Evolutionary conservation across 2,113 vertebrate genomes (phyloP), one percentile per base, ranked within the genome.

Genomic region (Festucalex cinctus): DNA sequence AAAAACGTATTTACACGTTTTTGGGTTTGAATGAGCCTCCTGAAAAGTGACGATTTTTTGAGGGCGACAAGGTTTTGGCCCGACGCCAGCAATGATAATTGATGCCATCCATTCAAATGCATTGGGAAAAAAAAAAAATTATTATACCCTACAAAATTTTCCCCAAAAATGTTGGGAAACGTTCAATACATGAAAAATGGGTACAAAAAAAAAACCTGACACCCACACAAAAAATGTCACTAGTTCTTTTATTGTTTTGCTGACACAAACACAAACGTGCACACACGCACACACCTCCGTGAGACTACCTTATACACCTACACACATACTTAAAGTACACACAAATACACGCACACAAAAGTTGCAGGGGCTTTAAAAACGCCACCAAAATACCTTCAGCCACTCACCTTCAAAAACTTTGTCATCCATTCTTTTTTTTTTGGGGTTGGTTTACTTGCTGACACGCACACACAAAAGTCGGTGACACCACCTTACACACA

Each of bases 381-480:
- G 5, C 26, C 6, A 32, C 54, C 19, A 57, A 63, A 41, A 62
- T 19, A 62, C 20, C 20, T 37, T 41, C 46, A 54, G 70, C 68
- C 63, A 73, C 58, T 60, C 36, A 12, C 32, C 69, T 81, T 85
- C 79, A 75, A 78, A 84, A 76, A 80, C 75, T 76, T 77, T 81
- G 77, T 83, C 84, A 83, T 73, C 20, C 35, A 61, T 76, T 79
- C 56, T 46, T 74, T 75, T 78, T 82, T 84, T 74, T 32, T 32
- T 32, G 28, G 59, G 77, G 72, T 85, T 79, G 80, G 72, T 65
- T 82, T 66, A 79, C 82, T 83, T 69, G 71, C 83, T 79, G 74
- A 85, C 80, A 87, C 83, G 78, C 81, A 83, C 53, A 76, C 22
- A 76, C 68, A 9, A n/a, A n/a, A n/a, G n/a, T n/a, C n/a, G 49